Evolutionary conservation across 2,888 invertebrate species (phyloP).

Genomic region (Ochropleura plecta): DNA sequence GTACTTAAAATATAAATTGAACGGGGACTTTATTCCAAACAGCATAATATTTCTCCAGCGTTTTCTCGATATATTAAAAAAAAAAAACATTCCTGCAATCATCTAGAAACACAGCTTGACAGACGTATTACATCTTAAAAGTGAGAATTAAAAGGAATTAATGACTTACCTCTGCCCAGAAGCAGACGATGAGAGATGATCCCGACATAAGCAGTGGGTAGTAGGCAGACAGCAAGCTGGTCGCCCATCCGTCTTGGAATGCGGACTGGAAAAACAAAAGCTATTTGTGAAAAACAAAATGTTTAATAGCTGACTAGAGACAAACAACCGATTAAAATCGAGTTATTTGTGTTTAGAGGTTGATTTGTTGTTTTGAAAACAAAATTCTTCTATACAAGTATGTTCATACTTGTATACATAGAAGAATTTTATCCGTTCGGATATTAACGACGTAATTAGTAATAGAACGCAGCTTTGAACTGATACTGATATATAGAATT

Average conservation of each 20-base stretch:
- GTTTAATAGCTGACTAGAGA: neutral
- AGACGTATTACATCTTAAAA: neutral
- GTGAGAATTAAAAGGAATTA: neutral
- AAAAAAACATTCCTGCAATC: neutral
- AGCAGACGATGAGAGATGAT: constrained; percentile 97
- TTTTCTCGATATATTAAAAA: no score
- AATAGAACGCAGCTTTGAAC: no score
- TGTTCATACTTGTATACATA: neutral
- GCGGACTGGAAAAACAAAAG: constrained; percentile 90
- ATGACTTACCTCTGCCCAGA: constrained; percentile 97
- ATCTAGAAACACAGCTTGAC: neutral
- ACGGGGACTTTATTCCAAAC: no score
- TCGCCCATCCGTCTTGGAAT: constrained; percentile 96
- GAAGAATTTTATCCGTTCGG: no score
- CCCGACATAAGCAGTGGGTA: constrained; percentile 97
- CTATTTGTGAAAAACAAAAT: constrained; percentile 1
- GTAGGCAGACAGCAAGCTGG: constrained; percentile 96
- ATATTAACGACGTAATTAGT: no score
- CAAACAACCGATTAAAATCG: neutral
- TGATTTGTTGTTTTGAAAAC: constrained; percentile 17
- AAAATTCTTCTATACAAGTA: neutral
- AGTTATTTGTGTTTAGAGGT: constrained; percentile 1
- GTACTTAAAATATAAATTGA: neutral
- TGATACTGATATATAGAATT: no score
- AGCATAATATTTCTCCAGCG: neutral